These are phyloP conservation scores for Phaenicophaeus curvirostris DNA, from an alignment of 2,797 vertebrate genomes.

Conservation along the genomic window DNA sequence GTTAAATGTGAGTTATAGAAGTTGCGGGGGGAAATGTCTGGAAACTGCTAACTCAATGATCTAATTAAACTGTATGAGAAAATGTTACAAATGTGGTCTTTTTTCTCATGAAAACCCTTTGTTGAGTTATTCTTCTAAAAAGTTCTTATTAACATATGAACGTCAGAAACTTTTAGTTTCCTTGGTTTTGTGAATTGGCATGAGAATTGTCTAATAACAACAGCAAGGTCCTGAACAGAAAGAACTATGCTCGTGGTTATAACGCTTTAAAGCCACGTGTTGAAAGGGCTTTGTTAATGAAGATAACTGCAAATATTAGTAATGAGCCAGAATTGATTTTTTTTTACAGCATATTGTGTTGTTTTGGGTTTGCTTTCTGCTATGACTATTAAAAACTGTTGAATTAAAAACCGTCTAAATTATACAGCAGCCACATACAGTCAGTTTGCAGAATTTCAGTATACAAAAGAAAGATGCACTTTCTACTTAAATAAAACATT, in stretches of 20 bases:
- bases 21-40: neutral
- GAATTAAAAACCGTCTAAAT: neutral
- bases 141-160: neutral
- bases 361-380: neutral
- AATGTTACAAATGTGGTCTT: neutral
- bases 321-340: rapidly evolving
- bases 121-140: neutral
- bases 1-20: neutral
- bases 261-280: neutral
- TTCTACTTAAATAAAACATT: neutral
- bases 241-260: neutral
- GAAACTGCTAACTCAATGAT: neutral
- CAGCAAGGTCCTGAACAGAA: rapidly evolving
- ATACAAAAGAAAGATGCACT: neutral
- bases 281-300: neutral
- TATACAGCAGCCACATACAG: neutral
- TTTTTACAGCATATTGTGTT: neutral
- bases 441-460: neutral
- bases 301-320: neutral
- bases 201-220: neutral
- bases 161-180: neutral
- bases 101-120: neutral
- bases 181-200: neutral
- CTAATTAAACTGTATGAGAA: neutral
- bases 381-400: neutral